A percentile compares a stretch with the other conserved stretches of the same genome.
Evolutionary conservation across 1,140 invertebrate species (phyloP).

Genomic region (Solen grandis): DNA sequence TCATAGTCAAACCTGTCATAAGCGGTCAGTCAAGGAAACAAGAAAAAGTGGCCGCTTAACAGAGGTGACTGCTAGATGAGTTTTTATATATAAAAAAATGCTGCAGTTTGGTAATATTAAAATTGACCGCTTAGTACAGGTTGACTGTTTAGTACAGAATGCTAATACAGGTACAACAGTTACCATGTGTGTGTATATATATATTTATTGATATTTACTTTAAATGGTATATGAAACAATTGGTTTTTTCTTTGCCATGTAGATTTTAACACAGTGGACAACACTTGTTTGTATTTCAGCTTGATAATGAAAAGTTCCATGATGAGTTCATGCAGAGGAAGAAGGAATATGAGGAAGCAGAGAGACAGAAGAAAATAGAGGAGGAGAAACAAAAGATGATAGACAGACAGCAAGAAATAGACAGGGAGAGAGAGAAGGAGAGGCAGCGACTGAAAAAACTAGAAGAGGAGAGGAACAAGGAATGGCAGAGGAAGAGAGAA

Average conservation of each 20-base stretch:
- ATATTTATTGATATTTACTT: too few species aligned
- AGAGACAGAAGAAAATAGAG: conserved; percentile 58
- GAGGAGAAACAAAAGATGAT: conserved; percentile 59
- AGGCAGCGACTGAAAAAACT: conserved; percentile 43
- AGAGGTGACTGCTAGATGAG: too few species aligned
- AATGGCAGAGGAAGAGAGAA: conserved; percentile 53
- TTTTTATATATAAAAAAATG: too few species aligned
- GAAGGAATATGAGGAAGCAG: conserved; percentile 62
- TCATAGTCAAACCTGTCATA: too few species aligned
- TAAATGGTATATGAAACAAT: not conserved
- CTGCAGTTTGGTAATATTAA: too few species aligned
- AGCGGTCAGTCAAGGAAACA: too few species aligned
- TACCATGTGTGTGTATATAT: too few species aligned
- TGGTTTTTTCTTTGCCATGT: not conserved
- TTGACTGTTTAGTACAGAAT: too few species aligned
- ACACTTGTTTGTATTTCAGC: conserved; percentile 52
- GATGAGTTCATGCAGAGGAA: conserved; percentile 65
- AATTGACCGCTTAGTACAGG: too few species aligned
- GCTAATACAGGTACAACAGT: too few species aligned
- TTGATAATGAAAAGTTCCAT: conserved; percentile 63
- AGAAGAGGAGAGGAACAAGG: conserved; percentile 57
- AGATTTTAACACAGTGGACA: not conserved
- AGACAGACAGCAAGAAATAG: conserved; percentile 58
- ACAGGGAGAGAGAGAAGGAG: conserved; percentile 61
- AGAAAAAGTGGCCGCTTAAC: too few species aligned